Percentiles rank a stretch among this genome's conserved stretches.
These are phyloP conservation scores for Allolobophora icterica DNA, from an alignment of 2,888 invertebrate genomes.

Conservation along the genomic window DNA sequence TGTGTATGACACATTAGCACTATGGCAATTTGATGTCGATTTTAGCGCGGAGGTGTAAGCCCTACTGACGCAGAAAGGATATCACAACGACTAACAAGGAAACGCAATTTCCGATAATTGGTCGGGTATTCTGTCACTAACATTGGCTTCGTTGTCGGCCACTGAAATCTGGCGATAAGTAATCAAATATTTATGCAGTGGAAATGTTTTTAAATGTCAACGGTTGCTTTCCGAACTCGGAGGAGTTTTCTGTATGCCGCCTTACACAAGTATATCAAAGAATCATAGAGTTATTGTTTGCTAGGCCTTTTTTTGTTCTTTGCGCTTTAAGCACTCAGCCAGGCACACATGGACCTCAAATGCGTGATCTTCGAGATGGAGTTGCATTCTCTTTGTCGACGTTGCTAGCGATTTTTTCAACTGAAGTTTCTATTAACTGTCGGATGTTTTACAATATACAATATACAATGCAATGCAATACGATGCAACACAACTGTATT, in stretches of 20 bases:
- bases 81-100: background rate
- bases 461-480: no score
- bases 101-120: background rate
- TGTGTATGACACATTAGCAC: no score
- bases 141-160: background rate
- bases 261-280: no score
- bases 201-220: background rate
- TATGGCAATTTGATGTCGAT: background rate
- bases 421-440: background rate
- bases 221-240: background rate
- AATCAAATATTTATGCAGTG: background rate
- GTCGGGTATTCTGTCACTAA: background rate
- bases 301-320: background rate
- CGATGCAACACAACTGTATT: no score
- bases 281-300: background rate
- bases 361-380: background rate
- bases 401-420: background rate
- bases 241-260: no score
- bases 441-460: background rate
- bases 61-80: no score
- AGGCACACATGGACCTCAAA: background rate
- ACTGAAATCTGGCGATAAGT: background rate
- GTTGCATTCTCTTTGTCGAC: background rate
- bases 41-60: background rate
- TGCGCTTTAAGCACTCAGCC: background rate